Evolutionary conservation across 2,113 vertebrate species (phyloP).

Genomic region (Cynopterus brachyotis): DNA sequence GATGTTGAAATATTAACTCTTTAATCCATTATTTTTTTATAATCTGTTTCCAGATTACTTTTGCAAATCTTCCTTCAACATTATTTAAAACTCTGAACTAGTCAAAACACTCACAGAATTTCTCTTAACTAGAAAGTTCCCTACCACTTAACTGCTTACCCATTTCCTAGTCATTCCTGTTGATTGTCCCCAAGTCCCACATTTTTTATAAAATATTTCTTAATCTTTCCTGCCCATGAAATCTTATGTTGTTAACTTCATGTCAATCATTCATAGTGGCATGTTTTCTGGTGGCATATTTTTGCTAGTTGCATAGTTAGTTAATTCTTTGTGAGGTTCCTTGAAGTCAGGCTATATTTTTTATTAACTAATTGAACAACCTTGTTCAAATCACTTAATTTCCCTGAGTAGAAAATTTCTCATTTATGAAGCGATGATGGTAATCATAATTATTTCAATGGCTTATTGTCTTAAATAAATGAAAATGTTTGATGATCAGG

Average conservation of each 20-base stretch:
- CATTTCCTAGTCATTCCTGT: neutral
- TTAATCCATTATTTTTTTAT: neutral
- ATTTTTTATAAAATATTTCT: neutral
- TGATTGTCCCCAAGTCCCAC: neutral
- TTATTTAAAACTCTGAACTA: neutral
- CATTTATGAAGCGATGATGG: neutral
- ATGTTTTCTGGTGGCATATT: neutral
- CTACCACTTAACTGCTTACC: neutral
- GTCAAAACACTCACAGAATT: neutral
- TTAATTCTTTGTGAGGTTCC: neutral
- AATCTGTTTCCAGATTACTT: neutral
- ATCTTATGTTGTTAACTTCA: neutral
- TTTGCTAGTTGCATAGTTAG: neutral
- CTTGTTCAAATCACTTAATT: conserved; percentile 16
- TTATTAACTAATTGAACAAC: neutral
- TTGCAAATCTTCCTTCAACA: neutral
- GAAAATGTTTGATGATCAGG: neutral
- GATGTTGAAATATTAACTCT: neutral
- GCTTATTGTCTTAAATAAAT: neutral
- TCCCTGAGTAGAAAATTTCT: neutral
- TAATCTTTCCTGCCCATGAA: neutral
- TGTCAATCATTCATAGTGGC: neutral
- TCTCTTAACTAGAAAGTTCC: neutral
- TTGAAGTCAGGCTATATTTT: conserved; percentile 7
- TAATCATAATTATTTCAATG: neutral